Base-by-base conservation (phyloP, 2,113 vertebrate species). In the Pomatostomus ruficeps region DNA sequence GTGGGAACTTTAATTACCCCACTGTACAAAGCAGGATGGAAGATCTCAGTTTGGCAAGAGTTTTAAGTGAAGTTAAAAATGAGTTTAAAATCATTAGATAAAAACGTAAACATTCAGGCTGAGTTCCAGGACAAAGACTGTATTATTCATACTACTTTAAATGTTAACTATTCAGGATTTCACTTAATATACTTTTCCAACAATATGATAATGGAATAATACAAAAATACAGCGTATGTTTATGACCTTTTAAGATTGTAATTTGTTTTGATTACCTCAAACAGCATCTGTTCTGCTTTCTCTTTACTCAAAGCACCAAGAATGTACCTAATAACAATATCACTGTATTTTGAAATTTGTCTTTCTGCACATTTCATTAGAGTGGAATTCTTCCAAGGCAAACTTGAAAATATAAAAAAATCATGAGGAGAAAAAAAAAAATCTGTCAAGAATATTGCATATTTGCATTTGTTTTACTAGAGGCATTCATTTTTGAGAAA, bases 231-330 rank as follows among this genome's bases (percentile, higher is more conserved):
- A 43, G 19, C 36, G 12, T 70, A 84, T 84, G 61, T 90, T 95
- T 94, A 84, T 88, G 71, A 90, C 86, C 61, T 91, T 94, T 96
- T 83, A 94, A 90, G 90, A 84, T 15, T 45, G 33, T 8, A 70
- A 75, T 90, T 96, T 93, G 68, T 96, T 97, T 94, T 94, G 96
- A 89, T 95, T 96, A 89, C 49, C 84, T 89, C 46, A 91, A 96
- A 93, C 77, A 97, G 9, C 93, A 96, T 96, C 91, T 97, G 93
- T 12, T 96, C 55, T 72, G 72, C 58, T 94, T 95, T 88, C 28
- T 80, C 12, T 81, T 78, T 66, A 92, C 45, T 61, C 77, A 94
- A 94, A 95, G 38, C 63, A 94, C 23, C 31, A 83, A 58, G 75
- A 85, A 80, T 65, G 23, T 48, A 74, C 58, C 58, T 90, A 96